Evolutionary conservation across 2,113 vertebrate species (phyloP).

Genomic region (Laticauda colubrina): DNA sequence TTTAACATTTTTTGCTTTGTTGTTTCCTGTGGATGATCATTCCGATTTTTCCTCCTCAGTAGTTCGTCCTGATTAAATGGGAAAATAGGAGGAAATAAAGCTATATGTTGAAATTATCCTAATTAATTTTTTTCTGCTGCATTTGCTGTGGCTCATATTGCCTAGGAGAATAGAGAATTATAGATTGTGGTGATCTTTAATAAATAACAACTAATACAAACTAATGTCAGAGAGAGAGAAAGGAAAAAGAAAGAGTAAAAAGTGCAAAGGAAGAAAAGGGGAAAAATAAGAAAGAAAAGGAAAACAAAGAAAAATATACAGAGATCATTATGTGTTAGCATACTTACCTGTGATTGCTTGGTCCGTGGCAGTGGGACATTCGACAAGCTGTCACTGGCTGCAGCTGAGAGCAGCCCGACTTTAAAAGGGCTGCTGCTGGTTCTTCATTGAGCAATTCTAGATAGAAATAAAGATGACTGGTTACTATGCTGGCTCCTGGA

Average conservation of each 20-base stretch:
- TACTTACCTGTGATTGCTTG: too few relatives aligned
- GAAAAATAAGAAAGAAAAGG: not conserved
- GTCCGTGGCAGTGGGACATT: too few relatives aligned
- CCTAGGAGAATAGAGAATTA: not conserved
- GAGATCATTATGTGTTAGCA: not conserved
- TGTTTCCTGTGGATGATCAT: slow-evolving; percentile 20
- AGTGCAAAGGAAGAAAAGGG: not conserved
- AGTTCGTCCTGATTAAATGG: slow-evolving; percentile 21
- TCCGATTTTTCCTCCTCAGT: not conserved
- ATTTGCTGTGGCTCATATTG: not conserved
- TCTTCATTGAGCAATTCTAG: too few relatives aligned
- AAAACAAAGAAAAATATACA: not conserved
- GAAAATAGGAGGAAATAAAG: not conserved
- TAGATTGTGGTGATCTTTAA: not conserved
- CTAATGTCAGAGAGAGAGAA: not conserved
- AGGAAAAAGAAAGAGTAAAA: not conserved
- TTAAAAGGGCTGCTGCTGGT: too few relatives aligned
- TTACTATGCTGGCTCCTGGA: too few relatives aligned
- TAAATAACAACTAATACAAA: not conserved
- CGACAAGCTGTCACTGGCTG: too few relatives aligned
- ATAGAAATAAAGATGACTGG: too few relatives aligned
- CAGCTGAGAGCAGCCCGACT: too few relatives aligned
- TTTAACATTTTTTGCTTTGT: slow-evolving; percentile 4
- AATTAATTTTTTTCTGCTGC: slow-evolving; percentile 11
- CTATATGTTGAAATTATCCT: not conserved